These are phyloP conservation scores for Euleptes europaea DNA, from an alignment of 2,113 vertebrate species.

Conservation along the genomic window DNA sequence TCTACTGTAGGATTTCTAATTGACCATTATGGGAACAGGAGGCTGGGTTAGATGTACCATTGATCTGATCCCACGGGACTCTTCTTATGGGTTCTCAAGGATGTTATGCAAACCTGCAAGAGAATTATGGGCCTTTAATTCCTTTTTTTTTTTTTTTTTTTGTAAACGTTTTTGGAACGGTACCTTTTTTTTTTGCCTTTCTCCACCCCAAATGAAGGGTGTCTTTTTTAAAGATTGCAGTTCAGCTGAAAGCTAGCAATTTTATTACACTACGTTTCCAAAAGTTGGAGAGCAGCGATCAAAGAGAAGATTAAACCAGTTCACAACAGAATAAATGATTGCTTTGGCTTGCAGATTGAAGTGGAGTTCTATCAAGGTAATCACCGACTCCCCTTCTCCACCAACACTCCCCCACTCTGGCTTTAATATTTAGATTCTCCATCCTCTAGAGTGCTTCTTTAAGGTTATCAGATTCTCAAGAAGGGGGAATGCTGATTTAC, in stretches of 20 bases:
- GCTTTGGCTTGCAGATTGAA: constrained; percentile 58
- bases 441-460: constrained; percentile 52
- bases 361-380: constrained; percentile 60
- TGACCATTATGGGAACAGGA: no score
- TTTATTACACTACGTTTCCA: constrained; percentile 56
- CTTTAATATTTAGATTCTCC: constrained; percentile 70
- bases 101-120: constrained; percentile 45
- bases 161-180: constrained; percentile 57
- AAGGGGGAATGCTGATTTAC: constrained; percentile 67
- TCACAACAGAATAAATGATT: constrained; percentile 65
- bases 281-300: constrained; percentile 58
- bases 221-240: constrained; percentile 53
- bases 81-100: constrained; percentile 30
- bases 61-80: no score
- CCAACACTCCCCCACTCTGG: background rate
- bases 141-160: constrained; percentile 63
- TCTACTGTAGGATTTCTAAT: no score
- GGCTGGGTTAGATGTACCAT: no score
- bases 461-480: constrained; percentile 71
- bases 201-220: constrained; percentile 50
- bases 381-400: constrained; percentile 35
- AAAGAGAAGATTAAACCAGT: constrained; percentile 65
- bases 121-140: constrained; percentile 51
- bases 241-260: constrained; percentile 66
- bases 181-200: constrained; percentile 52